phyloP scores from a whole-genome alignment of 2,113 vertebrate species.

The Chaetops frenatus region DNA sequence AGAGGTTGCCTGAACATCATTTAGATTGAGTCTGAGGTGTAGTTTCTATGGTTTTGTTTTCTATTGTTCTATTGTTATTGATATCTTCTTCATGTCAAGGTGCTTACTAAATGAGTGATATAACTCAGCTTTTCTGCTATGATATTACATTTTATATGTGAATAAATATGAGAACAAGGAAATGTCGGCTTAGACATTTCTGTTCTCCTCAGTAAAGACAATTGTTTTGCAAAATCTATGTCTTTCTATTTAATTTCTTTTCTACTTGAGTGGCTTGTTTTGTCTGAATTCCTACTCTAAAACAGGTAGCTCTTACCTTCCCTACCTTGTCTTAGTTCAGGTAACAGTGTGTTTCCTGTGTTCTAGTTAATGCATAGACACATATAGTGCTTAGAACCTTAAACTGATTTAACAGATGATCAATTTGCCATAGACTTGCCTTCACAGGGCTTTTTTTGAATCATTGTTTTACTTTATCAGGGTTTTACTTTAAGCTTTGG shows the following conservation, averaged over 20 bases:
- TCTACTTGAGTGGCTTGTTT: neutral
- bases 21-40: neutral
- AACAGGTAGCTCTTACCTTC: neutral
- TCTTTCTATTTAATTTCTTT: neutral
- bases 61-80: neutral
- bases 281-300: neutral
- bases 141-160: neutral
- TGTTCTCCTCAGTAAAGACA: neutral
- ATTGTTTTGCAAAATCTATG: neutral
- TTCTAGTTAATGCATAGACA: neutral
- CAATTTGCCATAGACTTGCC: neutral
- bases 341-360: neutral
- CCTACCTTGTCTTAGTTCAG: neutral
- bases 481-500: neutral
- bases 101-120: neutral
- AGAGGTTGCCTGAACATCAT: neutral
- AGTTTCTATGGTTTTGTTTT: neutral
- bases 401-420: neutral
- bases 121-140: neutral
- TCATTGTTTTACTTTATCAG: no score
- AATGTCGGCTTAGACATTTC: neutral
- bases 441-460: accelerated
- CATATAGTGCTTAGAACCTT: neutral
- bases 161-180: neutral
- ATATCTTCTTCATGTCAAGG: neutral